Percentiles rank a stretch among this genome's conserved stretches.
phyloP scores from a whole-genome alignment of 2,888 invertebrate species.

The Dicycla oo region DNA sequence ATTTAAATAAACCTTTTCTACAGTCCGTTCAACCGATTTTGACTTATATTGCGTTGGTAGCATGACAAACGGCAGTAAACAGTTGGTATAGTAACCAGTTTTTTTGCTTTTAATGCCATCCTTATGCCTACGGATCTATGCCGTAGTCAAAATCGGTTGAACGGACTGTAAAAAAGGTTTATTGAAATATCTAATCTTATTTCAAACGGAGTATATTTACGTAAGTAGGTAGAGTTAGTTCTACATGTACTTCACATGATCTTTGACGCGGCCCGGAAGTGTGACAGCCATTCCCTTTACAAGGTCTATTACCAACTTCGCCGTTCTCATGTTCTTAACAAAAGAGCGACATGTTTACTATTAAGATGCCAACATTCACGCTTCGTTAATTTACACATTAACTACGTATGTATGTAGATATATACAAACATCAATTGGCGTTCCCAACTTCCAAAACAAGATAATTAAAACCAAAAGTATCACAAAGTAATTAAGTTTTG shows the following conservation, averaged over 20 bases:
- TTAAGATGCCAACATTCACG: slow-evolving; percentile 31
- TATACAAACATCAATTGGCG: not conserved
- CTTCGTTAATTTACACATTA: slow-evolving; percentile 24
- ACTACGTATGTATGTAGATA: slow-evolving; percentile 12
- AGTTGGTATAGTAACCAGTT: too few relatives aligned
- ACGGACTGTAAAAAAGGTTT: too few relatives aligned
- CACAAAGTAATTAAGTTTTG: slow-evolving; percentile 16
- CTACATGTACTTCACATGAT: slow-evolving; percentile 18
- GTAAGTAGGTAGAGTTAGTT: slow-evolving; percentile 6
- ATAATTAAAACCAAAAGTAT: slow-evolving; percentile 14
- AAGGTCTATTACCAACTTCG: slow-evolving; percentile 48
- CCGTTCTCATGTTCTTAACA: slow-evolving; percentile 36
- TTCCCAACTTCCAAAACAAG: slow-evolving; percentile 12
- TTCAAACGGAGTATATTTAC: too few relatives aligned
- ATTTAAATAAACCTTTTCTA: too few relatives aligned
- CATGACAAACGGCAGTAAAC: too few relatives aligned
- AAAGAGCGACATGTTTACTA: slow-evolving; percentile 29
- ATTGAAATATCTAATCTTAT: too few relatives aligned
- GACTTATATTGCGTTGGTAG: too few relatives aligned
- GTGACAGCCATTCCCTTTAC: slow-evolving; percentile 58
- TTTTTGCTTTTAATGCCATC: too few relatives aligned
- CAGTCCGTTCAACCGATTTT: too few relatives aligned
- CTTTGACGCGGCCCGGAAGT: slow-evolving; percentile 42
- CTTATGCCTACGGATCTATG: too few relatives aligned
- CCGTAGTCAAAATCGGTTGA: too few relatives aligned